Conservation (phyloP, 1,140 invertebrate species). For the Geopemphigus sp. region DNA sequence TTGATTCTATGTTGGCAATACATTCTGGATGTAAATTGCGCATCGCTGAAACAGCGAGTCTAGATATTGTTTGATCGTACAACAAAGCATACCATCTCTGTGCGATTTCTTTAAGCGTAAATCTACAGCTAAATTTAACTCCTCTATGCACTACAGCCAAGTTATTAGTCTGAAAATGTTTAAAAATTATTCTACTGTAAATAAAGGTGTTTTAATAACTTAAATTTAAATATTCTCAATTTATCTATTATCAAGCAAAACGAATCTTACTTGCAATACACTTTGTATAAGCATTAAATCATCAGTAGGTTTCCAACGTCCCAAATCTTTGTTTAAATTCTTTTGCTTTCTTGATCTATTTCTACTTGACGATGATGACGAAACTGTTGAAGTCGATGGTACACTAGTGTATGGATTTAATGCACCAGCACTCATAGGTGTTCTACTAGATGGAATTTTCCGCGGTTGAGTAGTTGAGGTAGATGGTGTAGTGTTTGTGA, state of each 20-base stretch:
- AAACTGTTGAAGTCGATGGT: constrained; percentile 18
- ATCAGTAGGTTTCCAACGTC: constrained; percentile 95
- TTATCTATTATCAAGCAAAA: not conserved
- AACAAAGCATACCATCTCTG: constrained; percentile 93
- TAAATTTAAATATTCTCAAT: not conserved
- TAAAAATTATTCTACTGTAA: constrained; percentile 52
- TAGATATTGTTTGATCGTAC: constrained; percentile 84
- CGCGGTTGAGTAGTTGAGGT: constrained; percentile 28
- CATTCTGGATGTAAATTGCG: constrained; percentile 89
- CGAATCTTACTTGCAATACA: constrained; percentile 76
- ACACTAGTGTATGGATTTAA: not conserved
- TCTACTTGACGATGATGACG: constrained; percentile 28
- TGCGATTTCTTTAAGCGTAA: constrained; percentile 90
- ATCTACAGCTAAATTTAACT: constrained; percentile 93
- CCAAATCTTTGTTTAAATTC: constrained; percentile 70
- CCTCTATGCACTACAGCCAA: constrained; percentile 82
- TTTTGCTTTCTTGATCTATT: constrained; percentile 41
- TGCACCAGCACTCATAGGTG: not conserved
- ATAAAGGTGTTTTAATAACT: not conserved
- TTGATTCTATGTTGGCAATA: constrained; percentile 79
- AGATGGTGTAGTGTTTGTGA: constrained; percentile 21
- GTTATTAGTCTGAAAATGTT: constrained; percentile 71
- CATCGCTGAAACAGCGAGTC: constrained; percentile 87
- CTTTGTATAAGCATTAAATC: constrained; percentile 90
- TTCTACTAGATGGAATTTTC: constrained; percentile 32